A percentile compares a stretch with the other conserved stretches of the same genome.
Conservation (phyloP, 1,140 invertebrate genomes). For the Microplitis mediator region DNA sequence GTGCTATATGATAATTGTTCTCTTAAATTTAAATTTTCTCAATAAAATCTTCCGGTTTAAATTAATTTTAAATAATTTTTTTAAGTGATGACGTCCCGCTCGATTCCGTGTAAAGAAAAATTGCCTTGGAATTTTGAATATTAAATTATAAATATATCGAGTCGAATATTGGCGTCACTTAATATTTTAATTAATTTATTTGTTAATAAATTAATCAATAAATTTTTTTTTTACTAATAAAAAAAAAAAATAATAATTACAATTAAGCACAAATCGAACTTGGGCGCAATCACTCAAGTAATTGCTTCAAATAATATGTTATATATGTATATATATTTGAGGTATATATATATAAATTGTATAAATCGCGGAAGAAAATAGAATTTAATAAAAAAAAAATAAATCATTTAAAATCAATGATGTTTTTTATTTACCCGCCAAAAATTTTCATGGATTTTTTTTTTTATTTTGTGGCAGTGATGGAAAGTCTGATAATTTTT, state of each 20-base stretch:
- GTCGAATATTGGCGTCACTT: background rate
- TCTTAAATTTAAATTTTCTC: too few relatives aligned
- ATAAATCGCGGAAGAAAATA: background rate
- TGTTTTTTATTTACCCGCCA: too few relatives aligned
- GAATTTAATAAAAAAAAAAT: conserved; percentile 1
- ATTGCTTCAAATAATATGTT: conserved; percentile 9
- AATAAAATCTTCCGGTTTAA: too few relatives aligned
- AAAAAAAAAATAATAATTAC: background rate
- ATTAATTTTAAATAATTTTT: background rate
- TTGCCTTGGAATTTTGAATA: background rate
- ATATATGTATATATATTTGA: too few relatives aligned
- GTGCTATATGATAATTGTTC: too few relatives aligned
- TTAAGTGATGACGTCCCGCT: conserved; percentile 4
- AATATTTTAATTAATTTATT: background rate
- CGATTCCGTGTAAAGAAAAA: background rate
- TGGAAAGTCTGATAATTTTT: too few relatives aligned
- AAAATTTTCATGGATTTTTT: too few relatives aligned
- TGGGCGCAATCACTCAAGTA: conserved; percentile 11
- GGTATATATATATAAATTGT: too few relatives aligned
- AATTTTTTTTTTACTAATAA: background rate
- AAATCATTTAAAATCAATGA: too few relatives aligned
- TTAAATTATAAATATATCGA: background rate
- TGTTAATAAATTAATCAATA: background rate
- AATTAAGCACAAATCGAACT: conserved; percentile 20
- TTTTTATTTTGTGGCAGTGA: too few relatives aligned